Conservation (phyloP, 1,140 invertebrate genomes). For the Hyles vespertilio region DNA sequence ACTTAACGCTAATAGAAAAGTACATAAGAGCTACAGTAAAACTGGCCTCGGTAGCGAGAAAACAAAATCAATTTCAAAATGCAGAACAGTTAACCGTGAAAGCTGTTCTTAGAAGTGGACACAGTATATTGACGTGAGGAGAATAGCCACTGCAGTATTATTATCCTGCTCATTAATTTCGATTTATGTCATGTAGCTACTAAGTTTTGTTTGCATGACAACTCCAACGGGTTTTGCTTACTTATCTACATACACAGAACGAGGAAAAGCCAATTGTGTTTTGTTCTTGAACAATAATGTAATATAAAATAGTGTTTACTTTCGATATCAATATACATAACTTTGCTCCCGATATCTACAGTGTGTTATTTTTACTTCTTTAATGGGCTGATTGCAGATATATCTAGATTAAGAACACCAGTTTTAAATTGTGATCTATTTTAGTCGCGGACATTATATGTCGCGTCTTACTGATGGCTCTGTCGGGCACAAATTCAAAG, state of each 20-base stretch:
- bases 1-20: slow-evolving; percentile 12
- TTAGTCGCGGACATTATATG: too few relatives aligned
- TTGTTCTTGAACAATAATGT: not conserved
- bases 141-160: slow-evolving; percentile 42
- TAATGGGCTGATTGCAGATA: too few relatives aligned
- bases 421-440: too few relatives aligned
- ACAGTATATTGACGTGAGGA: slow-evolving; percentile 27
- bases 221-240: slow-evolving; percentile 9
- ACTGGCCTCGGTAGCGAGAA: slow-evolving; percentile 12
- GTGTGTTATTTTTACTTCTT: too few relatives aligned
- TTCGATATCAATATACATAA: too few relatives aligned
- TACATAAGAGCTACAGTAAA: slow-evolving; percentile 12
- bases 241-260: slow-evolving; percentile 17
- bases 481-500: too few relatives aligned
- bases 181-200: slow-evolving; percentile 22
- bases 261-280: slow-evolving; percentile 9
- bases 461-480: too few relatives aligned
- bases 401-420: too few relatives aligned
- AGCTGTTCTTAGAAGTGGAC: slow-evolving; percentile 52
- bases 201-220: slow-evolving; percentile 15
- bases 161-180: slow-evolving; percentile 27
- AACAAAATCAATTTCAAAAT: slow-evolving; percentile 40
- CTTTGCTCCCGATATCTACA: too few relatives aligned
- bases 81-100: slow-evolving; percentile 48
- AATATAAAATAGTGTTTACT: too few relatives aligned